Conservation (phyloP, 2,113 vertebrate species). For the Polypterus senegalus region DNA sequence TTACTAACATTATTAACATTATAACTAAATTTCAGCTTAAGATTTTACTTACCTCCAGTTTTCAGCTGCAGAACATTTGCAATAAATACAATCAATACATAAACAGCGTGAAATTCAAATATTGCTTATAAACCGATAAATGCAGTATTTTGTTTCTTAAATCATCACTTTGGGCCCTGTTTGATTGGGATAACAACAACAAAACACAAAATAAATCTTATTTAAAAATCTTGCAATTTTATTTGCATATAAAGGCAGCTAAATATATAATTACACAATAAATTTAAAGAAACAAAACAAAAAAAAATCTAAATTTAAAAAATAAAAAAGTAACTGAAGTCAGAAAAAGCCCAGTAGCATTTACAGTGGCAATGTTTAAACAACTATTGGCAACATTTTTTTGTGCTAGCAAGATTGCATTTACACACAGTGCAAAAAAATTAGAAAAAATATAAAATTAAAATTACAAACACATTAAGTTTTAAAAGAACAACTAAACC, state of each 20-base stretch:
- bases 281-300: constrained; percentile 74
- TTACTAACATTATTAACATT: too few species aligned
- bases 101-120: too few species aligned
- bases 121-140: too few species aligned
- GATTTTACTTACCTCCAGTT: too few species aligned
- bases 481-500: constrained; percentile 73
- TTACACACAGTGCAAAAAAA: constrained; percentile 96
- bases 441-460: constrained; percentile 44
- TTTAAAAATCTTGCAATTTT: constrained; percentile 99
- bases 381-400: constrained; percentile 81
- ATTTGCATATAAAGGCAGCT: constrained; percentile 99
- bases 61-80: too few species aligned
- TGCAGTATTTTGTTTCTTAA: too few species aligned
- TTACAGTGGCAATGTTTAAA: constrained; percentile 83
- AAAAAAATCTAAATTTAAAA: constrained; percentile 76
- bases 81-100: too few species aligned
- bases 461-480: constrained; percentile 70
- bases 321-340: constrained; percentile 73
- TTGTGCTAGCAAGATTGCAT: constrained; percentile 98
- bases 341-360: constrained; percentile 74
- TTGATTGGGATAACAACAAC: too few species aligned
- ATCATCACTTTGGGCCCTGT: too few species aligned
- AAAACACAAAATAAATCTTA: too few species aligned
- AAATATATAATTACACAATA: constrained; percentile 97
- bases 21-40: too few species aligned